These are phyloP conservation scores for Gymnodraco acuticeps DNA, from an alignment of 2,797 vertebrate species.

Conservation along the genomic window DNA sequence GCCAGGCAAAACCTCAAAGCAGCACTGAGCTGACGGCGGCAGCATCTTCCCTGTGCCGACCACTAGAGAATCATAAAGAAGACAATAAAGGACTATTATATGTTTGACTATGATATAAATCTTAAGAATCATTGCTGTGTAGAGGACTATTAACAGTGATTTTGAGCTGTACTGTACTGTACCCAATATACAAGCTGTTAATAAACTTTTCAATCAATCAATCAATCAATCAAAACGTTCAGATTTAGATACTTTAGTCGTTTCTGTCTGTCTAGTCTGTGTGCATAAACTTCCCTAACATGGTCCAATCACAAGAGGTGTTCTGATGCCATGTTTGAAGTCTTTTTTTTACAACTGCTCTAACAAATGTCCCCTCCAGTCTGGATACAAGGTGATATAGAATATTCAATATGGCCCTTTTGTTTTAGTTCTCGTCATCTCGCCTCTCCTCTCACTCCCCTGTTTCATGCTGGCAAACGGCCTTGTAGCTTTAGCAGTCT, in stretches of 20 bases:
- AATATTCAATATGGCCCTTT: too few species aligned
- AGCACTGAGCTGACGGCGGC: slow-evolving; percentile 82
- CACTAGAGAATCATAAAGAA: slow-evolving; percentile 80
- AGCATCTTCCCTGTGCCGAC: slow-evolving; percentile 59
- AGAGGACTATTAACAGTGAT: background rate
- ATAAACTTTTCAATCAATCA: too few species aligned
- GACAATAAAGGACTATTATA: slow-evolving; percentile 1
- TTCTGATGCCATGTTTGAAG: background rate
- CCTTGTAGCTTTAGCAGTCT: too few species aligned
- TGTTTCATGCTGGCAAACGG: too few species aligned
- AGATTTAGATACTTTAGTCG: too few species aligned
- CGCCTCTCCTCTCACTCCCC: too few species aligned
- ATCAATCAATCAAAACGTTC: background rate
- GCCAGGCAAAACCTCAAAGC: slow-evolving; percentile 70
- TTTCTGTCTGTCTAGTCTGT: background rate
- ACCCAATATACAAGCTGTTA: too few species aligned
- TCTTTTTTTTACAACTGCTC: background rate
- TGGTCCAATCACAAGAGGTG: background rate
- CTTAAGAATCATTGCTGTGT: background rate
- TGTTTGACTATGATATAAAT: background rate
- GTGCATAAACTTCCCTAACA: background rate
- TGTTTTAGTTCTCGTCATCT: too few species aligned
- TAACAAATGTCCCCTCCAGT: background rate
- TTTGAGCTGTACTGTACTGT: too few species aligned
- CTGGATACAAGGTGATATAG: background rate